A percentile compares a stretch with the other conserved stretches of the same genome.
Evolutionary conservation across 2,113 vertebrate species (phyloP).

Genomic region (Lamprotornis superbus): DNA sequence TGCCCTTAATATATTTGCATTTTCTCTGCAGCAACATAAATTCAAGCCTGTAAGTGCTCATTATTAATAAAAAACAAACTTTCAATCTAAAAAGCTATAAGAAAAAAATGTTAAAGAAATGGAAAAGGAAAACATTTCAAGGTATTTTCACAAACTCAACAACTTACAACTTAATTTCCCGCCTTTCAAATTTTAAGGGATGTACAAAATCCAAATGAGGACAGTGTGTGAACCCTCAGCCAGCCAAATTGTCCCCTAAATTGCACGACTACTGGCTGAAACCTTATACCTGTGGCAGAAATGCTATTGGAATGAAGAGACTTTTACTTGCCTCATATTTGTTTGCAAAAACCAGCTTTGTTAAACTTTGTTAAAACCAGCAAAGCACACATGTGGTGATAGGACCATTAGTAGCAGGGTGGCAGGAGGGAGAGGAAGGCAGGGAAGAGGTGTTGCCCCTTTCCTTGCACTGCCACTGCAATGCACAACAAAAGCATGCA

Average conservation of each 20-base stretch:
- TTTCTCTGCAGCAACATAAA: background rate
- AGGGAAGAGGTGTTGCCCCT: background rate
- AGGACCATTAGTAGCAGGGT: background rate
- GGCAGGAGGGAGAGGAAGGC: background rate
- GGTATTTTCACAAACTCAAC: background rate
- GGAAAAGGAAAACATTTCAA: background rate
- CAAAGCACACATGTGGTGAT: background rate
- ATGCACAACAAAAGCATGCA: accelerated
- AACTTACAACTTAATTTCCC: background rate
- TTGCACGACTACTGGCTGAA: background rate
- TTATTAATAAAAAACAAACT: background rate
- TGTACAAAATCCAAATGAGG: background rate
- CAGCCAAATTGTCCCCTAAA: background rate
- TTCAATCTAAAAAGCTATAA: background rate
- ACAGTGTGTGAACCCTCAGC: background rate
- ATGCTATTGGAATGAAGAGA: background rate
- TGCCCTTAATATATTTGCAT: background rate
- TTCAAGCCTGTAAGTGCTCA: background rate
- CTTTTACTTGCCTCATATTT: background rate
- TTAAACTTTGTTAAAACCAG: background rate
- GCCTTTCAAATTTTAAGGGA: background rate
- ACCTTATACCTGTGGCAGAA: background rate
- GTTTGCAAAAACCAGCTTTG: too few relatives aligned
- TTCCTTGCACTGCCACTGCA: background rate
- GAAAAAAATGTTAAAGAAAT: background rate